A percentile compares a stretch with the other conserved stretches of the same genome.
Conservation (phyloP, 2,888 invertebrate species). For the Ophion slaviceki region DNA sequence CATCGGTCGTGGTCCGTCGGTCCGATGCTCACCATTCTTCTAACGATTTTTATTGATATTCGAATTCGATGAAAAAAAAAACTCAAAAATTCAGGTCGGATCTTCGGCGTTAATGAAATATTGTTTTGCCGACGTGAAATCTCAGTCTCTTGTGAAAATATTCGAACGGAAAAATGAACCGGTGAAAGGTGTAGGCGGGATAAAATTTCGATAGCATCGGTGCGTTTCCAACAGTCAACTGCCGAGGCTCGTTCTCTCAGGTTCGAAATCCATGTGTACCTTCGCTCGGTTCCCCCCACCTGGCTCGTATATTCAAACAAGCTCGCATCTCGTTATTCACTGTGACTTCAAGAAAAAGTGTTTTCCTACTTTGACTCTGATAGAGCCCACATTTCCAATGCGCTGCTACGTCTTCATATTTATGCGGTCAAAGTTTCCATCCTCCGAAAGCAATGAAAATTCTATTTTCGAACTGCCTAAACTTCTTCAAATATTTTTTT, state of each 20-base stretch:
- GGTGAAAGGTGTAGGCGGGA: not conserved
- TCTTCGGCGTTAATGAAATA: too few relatives aligned
- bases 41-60: not conserved
- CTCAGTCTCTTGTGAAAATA: not conserved
- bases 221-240: not conserved
- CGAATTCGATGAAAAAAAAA: not conserved
- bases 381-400: not conserved
- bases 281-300: slow-evolving; percentile 56
- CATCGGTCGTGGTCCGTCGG: slow-evolving; percentile 76
- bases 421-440: too few relatives aligned
- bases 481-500: not conserved
- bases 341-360: slow-evolving; percentile 56
- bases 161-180: not conserved
- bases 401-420: not conserved
- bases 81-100: not conserved
- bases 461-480: too few relatives aligned
- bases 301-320: slow-evolving; percentile 23
- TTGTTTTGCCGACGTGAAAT: not conserved
- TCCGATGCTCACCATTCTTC: slow-evolving; percentile 60
- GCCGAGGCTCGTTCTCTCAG: slow-evolving; percentile 21
- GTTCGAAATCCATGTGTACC: slow-evolving; percentile 22
- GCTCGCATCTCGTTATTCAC: slow-evolving; percentile 66
- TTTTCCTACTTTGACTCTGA: not conserved
- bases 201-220: not conserved
- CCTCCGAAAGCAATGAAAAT: too few relatives aligned